phyloP scores from a whole-genome alignment of 2,797 vertebrate genomes.

The Tokudaia muenninki region DNA sequence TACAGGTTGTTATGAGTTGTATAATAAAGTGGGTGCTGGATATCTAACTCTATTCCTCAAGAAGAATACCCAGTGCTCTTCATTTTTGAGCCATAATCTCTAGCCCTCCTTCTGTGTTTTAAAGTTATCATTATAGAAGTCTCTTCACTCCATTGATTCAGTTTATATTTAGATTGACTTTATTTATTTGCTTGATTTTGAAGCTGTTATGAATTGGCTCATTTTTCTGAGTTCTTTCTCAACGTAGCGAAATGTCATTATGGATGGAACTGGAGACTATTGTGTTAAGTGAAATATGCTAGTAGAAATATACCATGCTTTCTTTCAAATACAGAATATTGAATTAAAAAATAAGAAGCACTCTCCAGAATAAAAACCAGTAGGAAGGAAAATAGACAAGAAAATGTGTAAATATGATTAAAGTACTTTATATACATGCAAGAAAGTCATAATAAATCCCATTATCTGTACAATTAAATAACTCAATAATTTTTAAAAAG shows the following conservation, averaged over 20 bases:
- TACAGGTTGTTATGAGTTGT: not conserved
- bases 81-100: not conserved
- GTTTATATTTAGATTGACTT: not conserved
- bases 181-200: not conserved
- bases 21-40: not conserved
- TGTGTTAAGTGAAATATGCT: not conserved
- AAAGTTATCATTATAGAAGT: not conserved
- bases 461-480: not conserved
- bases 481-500: not conserved
- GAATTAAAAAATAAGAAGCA: not conserved
- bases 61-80: not conserved
- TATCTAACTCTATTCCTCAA: not conserved
- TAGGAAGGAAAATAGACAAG: not conserved
- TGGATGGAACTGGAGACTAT: not conserved
- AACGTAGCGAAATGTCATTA: not conserved
- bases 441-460: not conserved
- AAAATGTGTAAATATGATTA: not conserved
- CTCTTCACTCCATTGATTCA: not conserved
- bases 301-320: not conserved
- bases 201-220: not conserved
- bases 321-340: not conserved
- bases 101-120: not conserved
- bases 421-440: not conserved
- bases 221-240: not conserved
- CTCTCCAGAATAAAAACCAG: not conserved